Base-by-base conservation (phyloP, 2,797 vertebrate species). In the Lacerta bilineata region DNA sequence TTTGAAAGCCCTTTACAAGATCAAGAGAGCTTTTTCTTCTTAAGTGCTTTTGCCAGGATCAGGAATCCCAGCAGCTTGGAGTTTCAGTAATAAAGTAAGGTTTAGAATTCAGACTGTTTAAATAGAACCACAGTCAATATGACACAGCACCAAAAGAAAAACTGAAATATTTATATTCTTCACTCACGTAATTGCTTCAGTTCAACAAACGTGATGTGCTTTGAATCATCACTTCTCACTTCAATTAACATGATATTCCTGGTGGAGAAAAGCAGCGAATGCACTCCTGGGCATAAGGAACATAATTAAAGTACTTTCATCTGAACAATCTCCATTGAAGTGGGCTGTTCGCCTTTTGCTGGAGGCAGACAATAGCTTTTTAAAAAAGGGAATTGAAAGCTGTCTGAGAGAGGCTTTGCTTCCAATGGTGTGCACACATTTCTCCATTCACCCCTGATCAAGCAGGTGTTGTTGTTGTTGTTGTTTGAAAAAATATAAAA, bases 51-150 rank as follows among this genome's bases (percentile, higher is more conserved):
- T 94, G 50, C 13, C 79, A 91, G 83, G 86, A 91, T 23, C 36
- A n/a, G 88, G 91, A 90, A 91, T 83, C 27, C 1, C 90, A 78
- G 74, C 86, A 91, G 50, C 5, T 81, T 91, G 87, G 89, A 91
- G 61, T 5, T 92, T 71, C 46, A 82, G 17, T 1, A 55, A 84
- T 88, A 90, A 94, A 88, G 80, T 85, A 79, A 86, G 82, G 90
- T 83, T 87, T 90, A 33, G 29, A 82, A 86, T 84, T 88, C 41
- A 92, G 92, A 85, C 61, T 86, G 36, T 88, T 88, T 66, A 85
- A 69, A 33, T 50, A 90, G 61, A 79, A n/a, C 61, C 23, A 78
- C 61, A 85, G 83, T 84, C 87, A 95, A 83, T 17, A 0, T 43
- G 84, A 77, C 39, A 68, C 66, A 86, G 59, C 33, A 13, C 71